A percentile compares a stretch with the other conserved stretches of the same genome.
Evolutionary conservation across 1,140 invertebrate genomes (phyloP).

Genomic region (Melipona quadrifasciata): DNA sequence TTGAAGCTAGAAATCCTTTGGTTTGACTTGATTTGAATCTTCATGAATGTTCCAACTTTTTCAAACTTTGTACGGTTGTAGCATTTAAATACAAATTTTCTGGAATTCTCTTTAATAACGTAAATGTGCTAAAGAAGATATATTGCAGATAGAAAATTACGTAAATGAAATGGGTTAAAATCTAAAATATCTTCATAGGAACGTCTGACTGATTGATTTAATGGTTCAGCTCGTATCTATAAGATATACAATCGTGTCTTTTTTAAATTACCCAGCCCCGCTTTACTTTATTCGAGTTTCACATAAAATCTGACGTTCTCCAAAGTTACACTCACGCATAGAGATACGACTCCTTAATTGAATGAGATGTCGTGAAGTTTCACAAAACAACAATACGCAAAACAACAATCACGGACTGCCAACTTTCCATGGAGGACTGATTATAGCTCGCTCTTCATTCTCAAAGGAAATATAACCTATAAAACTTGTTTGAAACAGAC

Average conservation of each 20-base stretch:
- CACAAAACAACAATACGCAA: neutral
- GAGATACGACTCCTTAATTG: neutral
- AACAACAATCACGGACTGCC: neutral
- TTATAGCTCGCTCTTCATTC: neutral
- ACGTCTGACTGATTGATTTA: neutral
- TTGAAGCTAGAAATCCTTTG: too few relatives aligned
- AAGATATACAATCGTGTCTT: neutral
- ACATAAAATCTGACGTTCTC: neutral
- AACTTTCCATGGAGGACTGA: neutral
- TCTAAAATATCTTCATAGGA: neutral
- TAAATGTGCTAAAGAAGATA: too few relatives aligned
- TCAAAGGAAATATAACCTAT: neutral
- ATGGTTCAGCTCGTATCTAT: neutral
- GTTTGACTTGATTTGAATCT: too few relatives aligned
- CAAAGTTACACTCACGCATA: neutral
- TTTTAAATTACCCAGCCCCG: neutral
- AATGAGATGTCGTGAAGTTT: neutral
- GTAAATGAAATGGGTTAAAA: neutral
- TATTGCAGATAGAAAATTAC: too few relatives aligned
- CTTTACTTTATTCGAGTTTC: too few relatives aligned
- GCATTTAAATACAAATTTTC: neutral
- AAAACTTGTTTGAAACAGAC: neutral
- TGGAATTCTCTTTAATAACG: neutral
- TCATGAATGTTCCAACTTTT: neutral
- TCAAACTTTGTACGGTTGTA: neutral